Base-by-base conservation (phyloP, 2,888 invertebrate genomes). In the Apeira syringaria region DNA sequence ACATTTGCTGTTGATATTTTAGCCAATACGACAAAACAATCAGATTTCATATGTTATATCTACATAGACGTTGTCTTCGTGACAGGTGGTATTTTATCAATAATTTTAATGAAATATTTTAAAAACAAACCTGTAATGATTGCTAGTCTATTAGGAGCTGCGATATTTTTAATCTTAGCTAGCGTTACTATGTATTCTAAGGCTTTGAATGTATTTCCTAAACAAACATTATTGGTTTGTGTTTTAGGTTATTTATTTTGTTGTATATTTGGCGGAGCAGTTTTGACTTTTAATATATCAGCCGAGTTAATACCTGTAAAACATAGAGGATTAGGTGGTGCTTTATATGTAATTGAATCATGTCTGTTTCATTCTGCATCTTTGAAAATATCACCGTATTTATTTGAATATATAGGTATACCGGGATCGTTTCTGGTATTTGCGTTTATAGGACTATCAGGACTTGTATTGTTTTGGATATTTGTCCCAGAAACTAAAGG, bases 281-380 rank as follows among this genome's bases (percentile, higher is more conserved):
- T 43, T 22, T 5, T 57, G 0, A 47, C 41, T 2, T 57, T 29
- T 35, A 31, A 47, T 3, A 20, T 59, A 20, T 35, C 55, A 9
- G 47, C 48, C 4, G 60, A 60, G 17, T 39, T 60, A 0, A 58
- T 60, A 39, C 60, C 59, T 4, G 60, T 59, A 3, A 60, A 60
- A 32, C 51, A 60, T 22, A 50, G 51, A 34, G 60, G 58, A 0
- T n/a, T 60, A 3, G 53, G 60, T 1, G 60, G 60, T 0, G 12
- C 40, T 0, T 29, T 58, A 5, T 60, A 35, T 7, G 44, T 38
- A n/a, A 7, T 38, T 6, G 5, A 31, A 8, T 25, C 53, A 1
- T 56, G 58, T 8, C 32, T 53, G 3, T 30, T 48, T 2, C 58
- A 60, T 46, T 36, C 18, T 10, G 28, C 6, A 0, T 44, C 56